Percentiles rank a stretch among this genome's conserved stretches.
These are phyloP conservation scores for Theristicus caerulescens DNA, from an alignment of 2,113 vertebrate genomes.

Conservation along the genomic window DNA sequence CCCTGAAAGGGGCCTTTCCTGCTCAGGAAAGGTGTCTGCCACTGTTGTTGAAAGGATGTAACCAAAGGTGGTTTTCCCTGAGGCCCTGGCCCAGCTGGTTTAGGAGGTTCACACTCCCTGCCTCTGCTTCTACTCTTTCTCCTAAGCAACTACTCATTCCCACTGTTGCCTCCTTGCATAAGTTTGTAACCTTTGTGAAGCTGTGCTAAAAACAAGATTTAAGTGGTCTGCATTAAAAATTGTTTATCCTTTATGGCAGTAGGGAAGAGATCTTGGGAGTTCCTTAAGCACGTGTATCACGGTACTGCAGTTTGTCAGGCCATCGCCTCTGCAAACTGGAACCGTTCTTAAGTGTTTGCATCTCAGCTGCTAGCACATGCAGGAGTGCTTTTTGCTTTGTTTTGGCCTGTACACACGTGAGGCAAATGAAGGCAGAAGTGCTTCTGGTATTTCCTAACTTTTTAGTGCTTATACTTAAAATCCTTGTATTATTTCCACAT, in stretches of 20 bases:
- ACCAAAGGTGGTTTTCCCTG: neutral
- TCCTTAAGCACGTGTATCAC: fast-evolving
- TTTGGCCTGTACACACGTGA: fast-evolving
- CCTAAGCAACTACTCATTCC: neutral
- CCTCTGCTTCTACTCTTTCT: neutral
- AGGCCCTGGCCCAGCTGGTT: neutral
- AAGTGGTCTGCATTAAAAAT: neutral
- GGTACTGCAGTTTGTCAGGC: neutral
- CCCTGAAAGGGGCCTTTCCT: neutral
- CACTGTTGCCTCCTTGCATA: neutral
- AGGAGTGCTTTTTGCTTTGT: neutral
- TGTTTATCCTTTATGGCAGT: neutral
- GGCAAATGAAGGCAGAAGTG: neutral
- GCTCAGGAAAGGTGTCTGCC: neutral
- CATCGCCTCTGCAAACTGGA: neutral
- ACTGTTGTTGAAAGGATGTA: neutral
- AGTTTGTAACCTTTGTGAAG: neutral
- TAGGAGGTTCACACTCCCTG: neutral
- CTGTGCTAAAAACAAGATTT: neutral
- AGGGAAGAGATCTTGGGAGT: neutral
- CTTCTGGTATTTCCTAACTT: neutral
- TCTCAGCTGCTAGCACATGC: neutral
- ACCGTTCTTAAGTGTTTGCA: neutral
- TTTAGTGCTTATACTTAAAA: neutral
- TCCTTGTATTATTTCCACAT: neutral